Evolutionary conservation across 2,797 vertebrate species (phyloP).

Genomic region (Danio albolineatus): DNA sequence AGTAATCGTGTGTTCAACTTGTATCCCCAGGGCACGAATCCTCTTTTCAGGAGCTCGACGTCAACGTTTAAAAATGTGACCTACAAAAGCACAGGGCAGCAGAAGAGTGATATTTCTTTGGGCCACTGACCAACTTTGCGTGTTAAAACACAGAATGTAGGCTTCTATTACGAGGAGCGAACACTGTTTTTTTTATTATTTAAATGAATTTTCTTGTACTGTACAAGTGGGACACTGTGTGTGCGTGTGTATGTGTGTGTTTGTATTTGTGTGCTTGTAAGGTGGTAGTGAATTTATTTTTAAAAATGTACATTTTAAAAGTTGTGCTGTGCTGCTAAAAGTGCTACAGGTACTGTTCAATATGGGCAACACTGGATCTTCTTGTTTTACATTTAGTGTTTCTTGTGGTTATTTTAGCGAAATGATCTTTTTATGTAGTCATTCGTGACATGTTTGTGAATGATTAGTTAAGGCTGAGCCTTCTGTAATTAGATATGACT

Average conservation of each 20-base stretch:
- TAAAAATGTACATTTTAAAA: background rate
- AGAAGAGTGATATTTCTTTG: slow-evolving; percentile 72
- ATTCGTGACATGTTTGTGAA: slow-evolving; percentile 17
- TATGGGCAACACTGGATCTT: slow-evolving; percentile 53
- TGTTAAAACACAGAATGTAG: slow-evolving; percentile 29
- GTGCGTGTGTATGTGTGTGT: slow-evolving; percentile 26
- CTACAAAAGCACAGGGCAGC: slow-evolving; percentile 87
- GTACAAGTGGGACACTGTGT: slow-evolving; percentile 50
- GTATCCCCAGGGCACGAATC: slow-evolving; percentile 89
- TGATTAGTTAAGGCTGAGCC: slow-evolving; percentile 77
- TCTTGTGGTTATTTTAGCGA: slow-evolving; percentile 2
- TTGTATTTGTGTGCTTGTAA: slow-evolving; percentile 23
- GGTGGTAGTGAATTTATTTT: background rate
- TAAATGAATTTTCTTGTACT: slow-evolving; percentile 29
- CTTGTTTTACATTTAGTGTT: slow-evolving; percentile 6
- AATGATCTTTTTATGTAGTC: slow-evolving; percentile 22
- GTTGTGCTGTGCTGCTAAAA: slow-evolving; percentile 36
- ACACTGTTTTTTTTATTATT: slow-evolving; percentile 5
- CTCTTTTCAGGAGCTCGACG: slow-evolving; percentile 94
- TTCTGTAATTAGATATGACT: slow-evolving; percentile 64
- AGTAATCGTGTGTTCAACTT: background rate
- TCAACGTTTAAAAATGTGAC: slow-evolving; percentile 97
- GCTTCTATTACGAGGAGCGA: slow-evolving; percentile 26
- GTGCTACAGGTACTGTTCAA: slow-evolving; percentile 39
- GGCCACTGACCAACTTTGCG: slow-evolving; percentile 63